Evolutionary conservation across 1,140 invertebrate species (phyloP).

Genomic region (Paralvinella palmiformis): DNA sequence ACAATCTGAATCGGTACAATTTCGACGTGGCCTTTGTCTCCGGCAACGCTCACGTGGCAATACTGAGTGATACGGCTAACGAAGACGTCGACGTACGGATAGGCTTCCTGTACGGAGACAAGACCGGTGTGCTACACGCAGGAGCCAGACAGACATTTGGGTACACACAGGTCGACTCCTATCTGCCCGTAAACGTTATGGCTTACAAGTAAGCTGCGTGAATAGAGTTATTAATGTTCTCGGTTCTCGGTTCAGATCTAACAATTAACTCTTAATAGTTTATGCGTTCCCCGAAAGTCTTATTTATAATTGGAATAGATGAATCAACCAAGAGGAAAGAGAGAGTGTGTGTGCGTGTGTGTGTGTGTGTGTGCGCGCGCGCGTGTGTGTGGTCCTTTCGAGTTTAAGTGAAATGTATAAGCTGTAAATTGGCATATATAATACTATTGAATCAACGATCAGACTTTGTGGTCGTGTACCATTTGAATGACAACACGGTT

Average conservation of each 20-base stretch:
- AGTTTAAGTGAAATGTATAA: too few species aligned
- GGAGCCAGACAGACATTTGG: conserved; percentile 32
- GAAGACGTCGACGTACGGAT: conserved; percentile 23
- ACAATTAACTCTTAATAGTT: not conserved
- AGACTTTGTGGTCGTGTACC: too few species aligned
- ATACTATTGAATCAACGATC: too few species aligned
- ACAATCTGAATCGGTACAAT: conserved; percentile 21
- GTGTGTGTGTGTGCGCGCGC: too few species aligned
- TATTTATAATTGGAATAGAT: too few species aligned
- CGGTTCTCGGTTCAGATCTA: not conserved
- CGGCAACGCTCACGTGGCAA: conserved; percentile 36
- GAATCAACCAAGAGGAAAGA: too few species aligned
- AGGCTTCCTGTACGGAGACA: conserved; percentile 27
- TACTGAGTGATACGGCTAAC: conserved; percentile 29
- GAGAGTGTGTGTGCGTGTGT: too few species aligned
- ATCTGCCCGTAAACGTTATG: conserved; percentile 35
- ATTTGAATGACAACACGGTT: too few species aligned
- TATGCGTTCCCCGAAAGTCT: too few species aligned
- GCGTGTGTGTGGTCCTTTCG: too few species aligned
- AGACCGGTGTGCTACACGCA: conserved; percentile 32
- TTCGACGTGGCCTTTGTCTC: conserved; percentile 28
- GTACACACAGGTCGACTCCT: conserved; percentile 29
- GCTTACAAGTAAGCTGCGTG: conserved; percentile 31
- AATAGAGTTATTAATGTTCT: not conserved
- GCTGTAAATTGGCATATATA: too few species aligned